These are phyloP conservation scores for Himalopsyche tibetana DNA, from an alignment of 2,888 invertebrate species.

Conservation along the genomic window DNA sequence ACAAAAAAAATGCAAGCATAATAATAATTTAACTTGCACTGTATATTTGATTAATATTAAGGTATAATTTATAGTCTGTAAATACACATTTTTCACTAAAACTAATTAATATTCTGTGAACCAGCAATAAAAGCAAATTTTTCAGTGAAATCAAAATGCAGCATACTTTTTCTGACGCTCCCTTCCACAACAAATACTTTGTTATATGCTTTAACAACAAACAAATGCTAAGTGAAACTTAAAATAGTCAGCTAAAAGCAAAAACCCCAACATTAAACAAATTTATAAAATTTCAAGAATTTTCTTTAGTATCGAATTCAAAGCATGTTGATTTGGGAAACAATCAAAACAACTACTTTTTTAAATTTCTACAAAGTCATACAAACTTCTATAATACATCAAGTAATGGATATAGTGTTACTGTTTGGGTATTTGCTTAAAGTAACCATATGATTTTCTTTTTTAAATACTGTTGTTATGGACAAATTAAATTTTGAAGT, in stretches of 20 bases:
- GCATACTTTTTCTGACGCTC: constrained; percentile 25
- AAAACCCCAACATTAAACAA: neutral
- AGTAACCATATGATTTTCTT: neutral
- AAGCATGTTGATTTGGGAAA: no score
- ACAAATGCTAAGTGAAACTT: neutral
- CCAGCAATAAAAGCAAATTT: constrained; percentile 41
- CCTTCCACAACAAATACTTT: neutral
- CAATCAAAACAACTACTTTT: no score
- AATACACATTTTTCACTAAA: constrained; percentile 43
- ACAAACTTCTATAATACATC: no score
- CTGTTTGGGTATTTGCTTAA: neutral
- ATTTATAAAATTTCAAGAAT: neutral
- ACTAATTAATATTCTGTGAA: constrained; percentile 39
- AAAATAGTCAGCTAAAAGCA: neutral
- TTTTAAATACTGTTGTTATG: constrained; percentile 36
- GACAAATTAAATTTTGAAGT: constrained; percentile 28
- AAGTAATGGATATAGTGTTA: neutral
- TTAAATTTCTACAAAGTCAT: no score
- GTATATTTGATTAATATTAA: constrained; percentile 43
- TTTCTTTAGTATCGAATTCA: no score
- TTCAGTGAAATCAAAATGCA: constrained; percentile 29
- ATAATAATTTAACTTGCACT: constrained; percentile 38
- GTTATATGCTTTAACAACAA: constrained; percentile 1
- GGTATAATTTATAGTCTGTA: constrained; percentile 43
- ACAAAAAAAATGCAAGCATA: constrained; percentile 41